Base-by-base conservation (phyloP, 1,140 invertebrate genomes). In the Drosophila ercepeae region DNA sequence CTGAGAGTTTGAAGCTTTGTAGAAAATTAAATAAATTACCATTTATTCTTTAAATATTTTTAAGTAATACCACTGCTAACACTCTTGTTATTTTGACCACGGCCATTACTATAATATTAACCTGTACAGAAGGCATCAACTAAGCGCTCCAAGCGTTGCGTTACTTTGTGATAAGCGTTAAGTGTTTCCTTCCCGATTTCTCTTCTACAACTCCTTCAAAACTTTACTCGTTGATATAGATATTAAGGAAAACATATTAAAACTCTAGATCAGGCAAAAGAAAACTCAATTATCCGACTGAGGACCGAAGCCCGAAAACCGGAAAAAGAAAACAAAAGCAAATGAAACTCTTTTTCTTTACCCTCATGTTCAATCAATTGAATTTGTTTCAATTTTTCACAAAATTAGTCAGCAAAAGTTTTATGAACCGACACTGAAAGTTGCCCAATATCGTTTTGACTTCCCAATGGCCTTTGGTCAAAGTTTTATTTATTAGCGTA, bases 111-210 rank as follows among this genome's bases (percentile, higher is more conserved):
- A 60, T 41, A 39, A 27, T 29, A 27, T 45, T 21, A 29, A 49
- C 23, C 48, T 53, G 75, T 55, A 60, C 44, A 50, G 53, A 60
- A 52, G 57, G 54, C 60, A 55, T 73, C 49, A 81, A 69, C 68
- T 81, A 64, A 70, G 55, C 77, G 82, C 81, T 84, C 82, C 64
- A 88, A 86, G 81, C 81, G 81, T 77, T 61, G 77, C 73, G 77
- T 86, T 77, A 81, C 55, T 88, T 84, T 86, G 81, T 86, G 81
- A 86, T 86, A 86, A 86, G 81, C 82, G 77, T 86, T 86, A 81
- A 81, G 58, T 86, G 81, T 86, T 86, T 67, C 57, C 71, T 57
- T 67, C 21, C 36, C 36, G 16, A 42, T 29, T 55, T 49, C 58
- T 53, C 69, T 54, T 11, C 21, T 49, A 21, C 57, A 64, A 29